Base-by-base conservation (phyloP, 2,888 invertebrate species). In the Leptinotarsa rubiginosa region DNA sequence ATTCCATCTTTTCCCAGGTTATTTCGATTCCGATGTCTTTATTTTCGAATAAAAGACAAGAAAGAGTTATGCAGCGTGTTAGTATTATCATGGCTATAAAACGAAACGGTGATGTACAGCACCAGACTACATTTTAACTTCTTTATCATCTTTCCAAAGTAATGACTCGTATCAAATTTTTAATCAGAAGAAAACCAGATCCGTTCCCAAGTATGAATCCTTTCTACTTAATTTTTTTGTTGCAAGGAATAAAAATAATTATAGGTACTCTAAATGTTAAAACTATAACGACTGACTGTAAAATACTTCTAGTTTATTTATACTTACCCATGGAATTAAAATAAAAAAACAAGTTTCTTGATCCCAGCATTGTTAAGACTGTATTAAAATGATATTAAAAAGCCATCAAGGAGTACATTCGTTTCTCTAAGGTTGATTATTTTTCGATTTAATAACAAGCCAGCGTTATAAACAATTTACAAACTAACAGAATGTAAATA, bases 341-440 rank as follows among this genome's bases (percentile, higher is more conserved):
- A 64, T 18, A 66, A 41, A 50, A 64, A 31, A 56, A 41, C 52
- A 49, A 49, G 31, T 71, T 59, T 47, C 25, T 15, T 31, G 52
- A 75, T 72, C 69, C 64, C 72, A 69, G 41, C 54, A 54, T 75
- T 75, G 70, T 73, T 70, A 65, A 71, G 73, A 70, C 67, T 75
- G 70, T 73, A 77, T 77, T 77, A 77, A 77, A 77, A 77, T 70
- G 72, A 75, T 75, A 77, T 77, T 77, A 77, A 77, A 77, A 77
- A 77, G 65, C 69, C 75, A 77, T 77, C 77, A 77, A 72, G 69
- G 68, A 59, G 62, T 10, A 4, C 62, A 62, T 62, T 62, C 62
- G 41, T 62, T 62, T 18, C 62, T 62, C n/a, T 62, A 31, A 20
- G 31, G 47, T 69, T 56, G 41, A 56, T 49, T n/a, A 69, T 47